Evolutionary conservation across 2,888 invertebrate genomes (phyloP), one percentile per base, ranked within the genome.

Genomic region (Lomographa bimaculata): DNA sequence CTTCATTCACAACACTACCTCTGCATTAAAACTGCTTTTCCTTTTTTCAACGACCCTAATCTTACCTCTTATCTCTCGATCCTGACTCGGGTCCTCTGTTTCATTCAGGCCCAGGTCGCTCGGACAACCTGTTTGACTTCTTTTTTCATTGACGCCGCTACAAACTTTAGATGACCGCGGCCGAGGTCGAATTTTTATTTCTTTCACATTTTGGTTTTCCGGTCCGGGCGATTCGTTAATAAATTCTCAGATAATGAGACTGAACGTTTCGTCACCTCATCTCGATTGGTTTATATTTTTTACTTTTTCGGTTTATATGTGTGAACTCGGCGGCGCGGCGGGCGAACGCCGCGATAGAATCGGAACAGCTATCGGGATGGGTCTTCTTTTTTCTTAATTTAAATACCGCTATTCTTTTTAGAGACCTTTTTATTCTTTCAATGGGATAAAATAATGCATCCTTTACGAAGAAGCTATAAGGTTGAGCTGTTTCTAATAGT

Each of bases 231-330:
- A 86, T 86, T 89, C 87, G 87, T 89, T 89, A 89, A 89, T 89
- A 89, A 89, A 89, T 89, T 89, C 87, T 81, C 85, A 85, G 87
- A 89, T 89, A 87, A 89, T 87, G 87, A 87, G 86, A 85, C 86
- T 86, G 87, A 89, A 85, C 87, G 87, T 87, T 89, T 89, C 87
- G 86, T 89, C 87, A 89, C 87, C 87, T 89, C 87, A 74, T 79
- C 85, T 84, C 84, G 86, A 87, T 87, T 86, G 86, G 81, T 82
- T 80, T 79, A 70, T 71, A 70, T 73, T 81, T 80, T 77, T 78
- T 72, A 60, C 70, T 71, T 83, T 84, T 85, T 80, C 58, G 77
- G 72, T 76, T 77, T 72, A 74, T 74, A 81, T 84, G 85, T 86
- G 87, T 85, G 86, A 86, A 78, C 84, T 75, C 79, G 62, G 78